Percentiles rank a stretch among this genome's conserved stretches.
Evolutionary conservation across 2,888 invertebrate species (phyloP).

Genomic region (Desoria tigrina): DNA sequence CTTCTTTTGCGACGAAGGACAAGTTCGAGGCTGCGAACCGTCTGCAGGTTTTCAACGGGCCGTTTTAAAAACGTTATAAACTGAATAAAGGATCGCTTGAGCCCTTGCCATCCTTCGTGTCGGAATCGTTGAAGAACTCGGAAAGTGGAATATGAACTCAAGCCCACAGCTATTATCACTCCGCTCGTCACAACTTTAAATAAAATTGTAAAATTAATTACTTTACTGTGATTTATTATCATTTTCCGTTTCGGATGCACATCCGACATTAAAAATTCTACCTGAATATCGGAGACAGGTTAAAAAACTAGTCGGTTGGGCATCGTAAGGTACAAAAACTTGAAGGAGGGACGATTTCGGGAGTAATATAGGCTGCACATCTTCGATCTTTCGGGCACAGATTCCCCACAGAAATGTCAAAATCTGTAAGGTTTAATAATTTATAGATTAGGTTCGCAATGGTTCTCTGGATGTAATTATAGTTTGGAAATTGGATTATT

Average conservation of each 20-base stretch:
- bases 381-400: slow-evolving; percentile 1
- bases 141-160: slow-evolving; percentile 41
- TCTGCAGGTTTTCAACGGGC: not conserved
- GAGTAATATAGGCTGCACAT: not conserved
- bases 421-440: slow-evolving; percentile 19
- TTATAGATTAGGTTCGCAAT: slow-evolving; percentile 5
- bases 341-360: slow-evolving; percentile 12
- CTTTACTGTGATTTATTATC: too few relatives aligned
- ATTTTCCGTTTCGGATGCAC: too few relatives aligned
- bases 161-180: slow-evolving; percentile 35
- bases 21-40: not conserved
- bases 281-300: slow-evolving; percentile 20
- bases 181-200: slow-evolving; percentile 37
- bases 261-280: slow-evolving; percentile 4
- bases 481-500: not conserved
- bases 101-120: slow-evolving; percentile 41
- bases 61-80: not conserved
- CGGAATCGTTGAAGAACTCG: slow-evolving; percentile 55
- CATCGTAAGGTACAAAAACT: slow-evolving; percentile 10
- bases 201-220: too few relatives aligned
- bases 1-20: not conserved
- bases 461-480: not conserved
- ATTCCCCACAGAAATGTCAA: slow-evolving; percentile 28
- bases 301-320: not conserved
- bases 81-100: not conserved